Base-by-base conservation (phyloP, 2,113 vertebrate genomes). In the Peromyscus californicus region DNA sequence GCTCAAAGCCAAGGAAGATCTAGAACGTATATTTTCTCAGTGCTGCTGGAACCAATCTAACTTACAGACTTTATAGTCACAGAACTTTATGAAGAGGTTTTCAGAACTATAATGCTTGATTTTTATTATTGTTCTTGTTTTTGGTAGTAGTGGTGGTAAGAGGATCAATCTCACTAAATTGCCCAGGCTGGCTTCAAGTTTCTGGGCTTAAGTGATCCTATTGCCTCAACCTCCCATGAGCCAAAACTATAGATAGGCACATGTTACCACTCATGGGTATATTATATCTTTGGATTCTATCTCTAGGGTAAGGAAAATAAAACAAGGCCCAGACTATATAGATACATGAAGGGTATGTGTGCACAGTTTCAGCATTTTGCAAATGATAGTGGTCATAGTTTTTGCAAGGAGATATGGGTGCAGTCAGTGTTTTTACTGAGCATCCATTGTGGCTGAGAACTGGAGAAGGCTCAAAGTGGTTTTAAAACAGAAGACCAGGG, bases 21-120 rank as follows among this genome's bases (percentile, higher is more conserved):
- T 96, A 94, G 89, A 92, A 82, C 31, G 51, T 1, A 0, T 36
- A 22, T 89, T 89, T 96, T 42, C 83, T 87, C 33, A 26, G 51
- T 51, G 54, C 33, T 0, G 0, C 39, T 78, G 45, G 29, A 80
- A 54, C 22, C 24, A 61, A 61, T 67, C 61, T 76, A 57, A 93
- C 54, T n/a, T 75, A 54, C 21, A 86, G 79, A 84, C 16, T 17
- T 75, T 45, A 45, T 1, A 69, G 61, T 88, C 61, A 39, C 26
- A 12, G 39, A 85, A 63, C 63, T 86, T 45, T n/a, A 48, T 88
- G 59, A 76, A 54, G 65, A 31, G 59, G 17, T 69, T 63, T 90
- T 87, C 76, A 45, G 54, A 76, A 61, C 45, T 5, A 54, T 89
- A 93, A 45, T 57, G 45, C 67, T 65, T 90, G 42, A 51, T 33